Evolutionary conservation across 2,797 vertebrate genomes (phyloP).

Genomic region (Liparis tanakae): DNA sequence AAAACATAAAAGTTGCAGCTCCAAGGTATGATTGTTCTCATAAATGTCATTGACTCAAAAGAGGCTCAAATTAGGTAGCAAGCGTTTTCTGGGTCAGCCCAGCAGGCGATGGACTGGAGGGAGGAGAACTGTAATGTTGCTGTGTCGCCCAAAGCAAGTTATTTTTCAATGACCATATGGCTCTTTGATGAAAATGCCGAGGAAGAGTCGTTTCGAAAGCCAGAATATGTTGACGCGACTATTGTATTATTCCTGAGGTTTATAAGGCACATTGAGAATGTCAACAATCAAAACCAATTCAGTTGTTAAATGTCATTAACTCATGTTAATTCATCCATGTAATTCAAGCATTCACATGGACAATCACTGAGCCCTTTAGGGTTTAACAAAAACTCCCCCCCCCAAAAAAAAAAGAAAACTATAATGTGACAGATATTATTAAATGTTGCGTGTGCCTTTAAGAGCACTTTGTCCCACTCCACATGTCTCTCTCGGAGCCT

Average conservation of each 20-base stretch:
- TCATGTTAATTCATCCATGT: slow-evolving; percentile 69
- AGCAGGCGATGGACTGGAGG: slow-evolving; percentile 68
- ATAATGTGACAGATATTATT: slow-evolving; percentile 46
- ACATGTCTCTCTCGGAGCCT: slow-evolving; percentile 73
- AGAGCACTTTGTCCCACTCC: slow-evolving; percentile 73
- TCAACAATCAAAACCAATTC: slow-evolving; percentile 28
- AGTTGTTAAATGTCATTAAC: slow-evolving; percentile 67
- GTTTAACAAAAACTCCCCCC: slow-evolving; percentile 31
- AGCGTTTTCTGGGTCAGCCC: slow-evolving; percentile 75
- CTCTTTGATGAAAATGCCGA: slow-evolving; percentile 54
- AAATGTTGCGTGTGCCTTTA: slow-evolving; percentile 80
- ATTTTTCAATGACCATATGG: slow-evolving; percentile 69
- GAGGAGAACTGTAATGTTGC: slow-evolving; percentile 66
- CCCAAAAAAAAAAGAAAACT: slow-evolving; percentile 29
- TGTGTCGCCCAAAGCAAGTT: slow-evolving; percentile 69
- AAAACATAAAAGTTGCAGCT: not conserved
- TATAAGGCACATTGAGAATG: slow-evolving; percentile 12
- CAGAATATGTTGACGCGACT: not conserved
- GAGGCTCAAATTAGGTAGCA: slow-evolving; percentile 36
- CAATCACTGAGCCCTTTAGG: slow-evolving; percentile 45
- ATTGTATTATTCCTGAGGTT: slow-evolving; percentile 5
- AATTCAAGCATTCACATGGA: slow-evolving; percentile 64
- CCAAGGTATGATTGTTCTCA: slow-evolving; percentile 35
- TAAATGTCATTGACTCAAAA: slow-evolving; percentile 41
- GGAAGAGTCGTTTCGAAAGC: slow-evolving; percentile 31